These are phyloP conservation scores for Donacobius atricapilla DNA, from an alignment of 2,113 vertebrate species.

Conservation along the genomic window DNA sequence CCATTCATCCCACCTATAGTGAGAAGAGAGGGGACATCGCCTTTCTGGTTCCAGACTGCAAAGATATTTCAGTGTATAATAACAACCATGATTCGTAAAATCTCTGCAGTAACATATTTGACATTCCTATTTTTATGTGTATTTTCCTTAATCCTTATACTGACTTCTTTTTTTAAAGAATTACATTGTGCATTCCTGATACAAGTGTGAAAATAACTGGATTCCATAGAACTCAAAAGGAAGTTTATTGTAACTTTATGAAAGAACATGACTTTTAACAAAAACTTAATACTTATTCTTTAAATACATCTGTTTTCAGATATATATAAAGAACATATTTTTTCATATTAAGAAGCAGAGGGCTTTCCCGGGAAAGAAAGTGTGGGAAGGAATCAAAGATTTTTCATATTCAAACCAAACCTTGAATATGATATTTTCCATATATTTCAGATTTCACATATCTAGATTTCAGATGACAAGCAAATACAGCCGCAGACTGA, in stretches of 20 bases:
- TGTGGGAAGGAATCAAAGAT: neutral
- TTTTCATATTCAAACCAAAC: neutral
- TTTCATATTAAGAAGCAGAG: neutral
- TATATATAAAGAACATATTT: fast-evolving
- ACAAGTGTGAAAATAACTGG: neutral
- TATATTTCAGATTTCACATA: neutral
- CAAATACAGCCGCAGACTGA: neutral
- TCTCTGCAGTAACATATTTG: neutral
- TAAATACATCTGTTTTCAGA: neutral
- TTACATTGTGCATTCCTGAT: neutral
- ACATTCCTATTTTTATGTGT: neutral
- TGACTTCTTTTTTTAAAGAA: neutral
- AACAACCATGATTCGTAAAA: neutral
- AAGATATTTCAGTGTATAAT: neutral
- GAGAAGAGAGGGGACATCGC: neutral
- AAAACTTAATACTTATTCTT: neutral
- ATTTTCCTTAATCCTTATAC: fast-evolving
- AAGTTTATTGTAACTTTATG: neutral
- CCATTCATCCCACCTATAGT: neutral
- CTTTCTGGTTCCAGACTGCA: neutral
- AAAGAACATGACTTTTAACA: neutral
- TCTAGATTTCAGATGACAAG: neutral
- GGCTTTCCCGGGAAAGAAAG: neutral
- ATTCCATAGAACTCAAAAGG: neutral
- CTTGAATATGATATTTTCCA: neutral